Base-by-base conservation (phyloP, 2,113 vertebrate genomes). In the Diphyllodes magnificus region DNA sequence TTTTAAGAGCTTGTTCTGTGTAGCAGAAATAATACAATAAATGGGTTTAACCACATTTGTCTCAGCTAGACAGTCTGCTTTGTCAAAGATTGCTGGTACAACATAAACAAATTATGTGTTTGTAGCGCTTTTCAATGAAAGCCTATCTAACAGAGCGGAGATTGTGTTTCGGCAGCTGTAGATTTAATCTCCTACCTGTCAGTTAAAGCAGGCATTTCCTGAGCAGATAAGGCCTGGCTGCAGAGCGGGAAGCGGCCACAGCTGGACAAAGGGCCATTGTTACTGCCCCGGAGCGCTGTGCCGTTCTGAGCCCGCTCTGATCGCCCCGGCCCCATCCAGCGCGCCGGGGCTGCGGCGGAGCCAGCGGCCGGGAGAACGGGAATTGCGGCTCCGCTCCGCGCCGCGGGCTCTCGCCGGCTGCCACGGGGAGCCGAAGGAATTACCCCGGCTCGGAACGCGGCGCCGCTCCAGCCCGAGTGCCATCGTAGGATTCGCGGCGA, bases 261-360 rank as follows among this genome's bases (percentile, higher is more conserved):
- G 98, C 98, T 97, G 96, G 98, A 99, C 98, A 99, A 99, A 98
- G 97, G 95, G 91, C 96, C 98, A 98, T 99, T 99, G 98, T 99
- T 98, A 83, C 37, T 94, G 97, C 94, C 97, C 97, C 61, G 90
- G 97, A 97, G 97, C 96, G 97, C 97, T 90, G 90, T 79, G 93
- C 96, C 82, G 96, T 96, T 97, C 90, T 70, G 81, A 81, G 95
- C 60, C 33, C 16, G 88, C 96, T 15, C 80, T 90, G 96, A 88
- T 92, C 88, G 51, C 91, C 81, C 78, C 95, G 95, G 87, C 97
- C 96, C 95, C 75, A 96, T 96, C 95, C 71, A 96, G 97, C 95
- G 78, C 25, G 69, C 20, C 66, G 47, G 50, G 85, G 77, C 96
- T 88, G 96, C 92, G 85, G 92, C 94, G 95, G 82, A 95, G 92